Base-by-base conservation (phyloP, 2,888 invertebrate species). In the Catonia carolina region DNA sequence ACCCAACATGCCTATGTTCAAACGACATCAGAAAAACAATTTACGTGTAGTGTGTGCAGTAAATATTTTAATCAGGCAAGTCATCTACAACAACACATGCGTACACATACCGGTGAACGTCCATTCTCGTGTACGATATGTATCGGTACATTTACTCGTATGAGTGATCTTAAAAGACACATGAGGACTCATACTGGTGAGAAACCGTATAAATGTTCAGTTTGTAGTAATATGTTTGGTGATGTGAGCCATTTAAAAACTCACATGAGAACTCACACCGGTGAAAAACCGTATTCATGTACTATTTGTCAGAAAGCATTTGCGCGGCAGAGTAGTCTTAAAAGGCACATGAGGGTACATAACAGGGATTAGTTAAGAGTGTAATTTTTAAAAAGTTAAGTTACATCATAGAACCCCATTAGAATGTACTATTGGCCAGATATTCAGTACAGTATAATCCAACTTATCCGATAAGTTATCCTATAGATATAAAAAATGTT, bases 201-300 rank as follows among this genome's bases (percentile, higher is more conserved):
- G 12, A 17, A 18, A n/a, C 45, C 45, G 7, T 45, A 45, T 27
- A 45, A 45, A 27, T 45, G 45, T 12, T 2, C 45, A 7, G 45
- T 27, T 14, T 45, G 45, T 27, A 27, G 45, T 1, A 45, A 45
- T n/a, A 17, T n/a, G 45, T 45, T 45, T n/a, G 45, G 45, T n/a
- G 45, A 45, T n/a, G 45, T 45, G 5, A 45, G 45, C n/a, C 45
- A 45, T 15, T n/a, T 45, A 4, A 45, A 45, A 18, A 18, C 45
- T 22, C 45, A 45, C 22, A 45, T 45, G 18, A 2, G 45, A 27
- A 45, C 45, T 1, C 45, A 45, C 8, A 45, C 45, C 6, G 45
- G 45, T 18, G 45, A 45, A n/a, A 45, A 45, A 18, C 45, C 45
- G 2, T 45, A 23, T 5, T n/a, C 14, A 14, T 45, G 45, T 27